Percentiles rank a stretch among this genome's conserved stretches.
Evolutionary conservation across 2,113 vertebrate genomes (phyloP).

Genomic region (Gymnocephalus cernua): DNA sequence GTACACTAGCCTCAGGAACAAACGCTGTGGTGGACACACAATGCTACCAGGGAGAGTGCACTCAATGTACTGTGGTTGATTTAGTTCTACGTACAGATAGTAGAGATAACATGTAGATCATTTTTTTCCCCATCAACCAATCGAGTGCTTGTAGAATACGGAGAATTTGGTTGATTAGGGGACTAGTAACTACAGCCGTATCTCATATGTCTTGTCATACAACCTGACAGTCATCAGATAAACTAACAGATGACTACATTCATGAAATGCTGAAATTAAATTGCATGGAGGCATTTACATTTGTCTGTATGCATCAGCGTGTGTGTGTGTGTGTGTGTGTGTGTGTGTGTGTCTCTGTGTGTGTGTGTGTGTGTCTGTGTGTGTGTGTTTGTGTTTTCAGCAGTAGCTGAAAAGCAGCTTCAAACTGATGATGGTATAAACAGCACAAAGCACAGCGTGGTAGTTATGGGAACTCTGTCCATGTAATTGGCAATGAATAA

Average conservation of each 20-base stretch:
- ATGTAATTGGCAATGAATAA: constrained; percentile 52
- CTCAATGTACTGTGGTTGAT: too few species aligned
- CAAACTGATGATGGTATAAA: constrained; percentile 15
- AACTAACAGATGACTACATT: not conserved
- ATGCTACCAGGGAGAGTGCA: too few species aligned
- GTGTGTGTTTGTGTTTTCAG: not conserved
- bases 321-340: not conserved
- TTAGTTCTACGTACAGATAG: too few species aligned
- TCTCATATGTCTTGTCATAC: not conserved
- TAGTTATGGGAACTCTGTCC: constrained; percentile 30
- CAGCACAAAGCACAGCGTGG: constrained; percentile 24
- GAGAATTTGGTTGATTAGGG: too few species aligned
- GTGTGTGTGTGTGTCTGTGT: not conserved
- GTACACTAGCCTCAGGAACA: too few species aligned
- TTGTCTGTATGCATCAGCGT: not conserved
- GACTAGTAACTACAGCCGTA: not conserved
- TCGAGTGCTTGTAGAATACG: too few species aligned
- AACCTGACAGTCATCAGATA: not conserved
- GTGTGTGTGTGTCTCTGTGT: not conserved
- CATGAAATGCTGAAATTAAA: constrained; percentile 20
- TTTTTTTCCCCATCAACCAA: too few species aligned
- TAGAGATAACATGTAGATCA: too few species aligned
- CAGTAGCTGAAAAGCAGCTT: constrained; percentile 18
- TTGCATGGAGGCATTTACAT: not conserved
- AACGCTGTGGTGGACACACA: too few species aligned